Evolutionary conservation across 2,113 vertebrate species (phyloP).

Genomic region (Poeciliopsis turrubarensis): DNA sequence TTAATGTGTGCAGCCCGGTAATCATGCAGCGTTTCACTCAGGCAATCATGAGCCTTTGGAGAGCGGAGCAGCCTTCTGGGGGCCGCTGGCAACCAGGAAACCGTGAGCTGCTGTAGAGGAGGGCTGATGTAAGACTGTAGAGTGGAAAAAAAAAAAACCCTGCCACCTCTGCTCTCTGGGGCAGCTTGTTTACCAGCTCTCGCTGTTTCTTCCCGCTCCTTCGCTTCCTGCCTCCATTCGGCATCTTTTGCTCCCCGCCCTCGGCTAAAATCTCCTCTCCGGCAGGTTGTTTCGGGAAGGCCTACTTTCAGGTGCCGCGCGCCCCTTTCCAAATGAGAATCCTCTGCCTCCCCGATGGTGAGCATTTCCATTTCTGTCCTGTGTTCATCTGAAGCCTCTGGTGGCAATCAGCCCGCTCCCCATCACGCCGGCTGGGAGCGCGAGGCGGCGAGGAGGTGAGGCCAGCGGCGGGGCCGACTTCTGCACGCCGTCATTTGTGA

Average conservation of each 20-base stretch:
- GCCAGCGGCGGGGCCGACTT: constrained; percentile 30
- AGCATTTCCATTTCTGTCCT: not conserved
- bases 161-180: constrained; percentile 64
- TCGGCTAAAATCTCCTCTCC: not conserved
- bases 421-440: constrained; percentile 28
- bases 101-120: constrained; percentile 30
- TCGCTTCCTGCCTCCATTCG: constrained; percentile 32
- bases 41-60: constrained; percentile 52
- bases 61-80: constrained; percentile 40
- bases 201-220: constrained; percentile 1
- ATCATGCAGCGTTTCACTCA: constrained; percentile 40
- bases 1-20: constrained; percentile 4
- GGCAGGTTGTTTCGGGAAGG: not conserved
- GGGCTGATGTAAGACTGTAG: constrained; percentile 59
- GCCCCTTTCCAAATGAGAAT: constrained; percentile 4
- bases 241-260: not conserved
- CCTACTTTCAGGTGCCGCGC: constrained; percentile 12
- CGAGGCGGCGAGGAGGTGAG: constrained; percentile 3
- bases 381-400: constrained; percentile 11
- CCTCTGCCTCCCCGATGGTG: constrained; percentile 4
- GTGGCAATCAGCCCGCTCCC: constrained; percentile 39
- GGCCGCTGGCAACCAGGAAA: constrained; percentile 56
- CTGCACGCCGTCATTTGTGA: constrained; percentile 16
- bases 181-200: constrained; percentile 66
- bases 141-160: constrained; percentile 38